Conservation (phyloP, 2,888 invertebrate genomes). For the Vanessa cardui region DNA sequence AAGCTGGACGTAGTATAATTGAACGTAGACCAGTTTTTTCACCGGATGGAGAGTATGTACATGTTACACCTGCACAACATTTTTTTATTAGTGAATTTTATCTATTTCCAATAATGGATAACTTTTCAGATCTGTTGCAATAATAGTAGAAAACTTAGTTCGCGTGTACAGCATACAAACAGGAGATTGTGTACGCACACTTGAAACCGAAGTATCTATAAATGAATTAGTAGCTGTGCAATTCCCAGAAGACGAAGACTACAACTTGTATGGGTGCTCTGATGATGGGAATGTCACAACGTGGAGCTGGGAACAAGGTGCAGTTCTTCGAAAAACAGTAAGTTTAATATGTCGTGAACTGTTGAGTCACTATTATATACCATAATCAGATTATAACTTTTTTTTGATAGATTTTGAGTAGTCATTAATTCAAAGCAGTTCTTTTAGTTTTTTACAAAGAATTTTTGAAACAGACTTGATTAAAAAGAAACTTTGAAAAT, state of each 20-base stretch:
- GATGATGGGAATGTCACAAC: constrained; percentile 63
- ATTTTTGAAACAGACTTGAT: too few relatives aligned
- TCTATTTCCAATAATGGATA: too few relatives aligned
- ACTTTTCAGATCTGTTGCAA: constrained; percentile 65
- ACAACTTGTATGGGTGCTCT: constrained; percentile 74
- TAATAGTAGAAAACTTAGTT: constrained; percentile 72
- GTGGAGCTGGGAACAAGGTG: constrained; percentile 79
- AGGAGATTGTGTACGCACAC: constrained; percentile 66
- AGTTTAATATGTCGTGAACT: constrained; percentile 37
- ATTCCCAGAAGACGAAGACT: constrained; percentile 69
- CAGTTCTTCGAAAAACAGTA: constrained; percentile 72
- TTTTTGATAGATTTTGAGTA: too few relatives aligned
- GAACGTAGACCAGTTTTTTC: constrained; percentile 74
- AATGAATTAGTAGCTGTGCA: constrained; percentile 64
- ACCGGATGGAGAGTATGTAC: constrained; percentile 75
- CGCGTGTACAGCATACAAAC: constrained; percentile 75
- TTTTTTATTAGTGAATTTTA: too few relatives aligned
- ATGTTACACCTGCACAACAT: too few relatives aligned
- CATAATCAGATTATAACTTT: too few relatives aligned
- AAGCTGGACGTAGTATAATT: constrained; percentile 77
- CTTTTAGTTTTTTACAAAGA: too few relatives aligned
- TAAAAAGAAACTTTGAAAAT: too few relatives aligned
- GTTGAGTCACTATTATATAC: too few relatives aligned
- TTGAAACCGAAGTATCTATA: constrained; percentile 65
- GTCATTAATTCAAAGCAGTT: too few relatives aligned